phyloP scores from a whole-genome alignment of 2,797 vertebrate species.

The Eospalax fontanierii region DNA sequence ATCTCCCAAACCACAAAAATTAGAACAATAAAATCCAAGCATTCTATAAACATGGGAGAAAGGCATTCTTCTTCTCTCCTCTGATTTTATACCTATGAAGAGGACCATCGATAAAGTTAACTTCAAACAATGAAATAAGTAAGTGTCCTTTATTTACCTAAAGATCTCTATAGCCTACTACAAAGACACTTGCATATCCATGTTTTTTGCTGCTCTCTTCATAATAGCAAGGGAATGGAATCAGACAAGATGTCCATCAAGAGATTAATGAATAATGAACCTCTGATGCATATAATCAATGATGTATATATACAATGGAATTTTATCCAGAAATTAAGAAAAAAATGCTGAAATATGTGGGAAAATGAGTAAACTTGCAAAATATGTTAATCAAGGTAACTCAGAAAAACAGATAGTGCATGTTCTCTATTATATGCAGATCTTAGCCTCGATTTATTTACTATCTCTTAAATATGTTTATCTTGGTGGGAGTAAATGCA shows the following conservation, averaged over 20 bases:
- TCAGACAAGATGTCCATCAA: neutral
- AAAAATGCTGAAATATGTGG: neutral
- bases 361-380: neutral
- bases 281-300: neutral
- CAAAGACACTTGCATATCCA: neutral
- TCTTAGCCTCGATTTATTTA: neutral
- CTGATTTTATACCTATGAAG: neutral
- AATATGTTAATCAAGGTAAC: no score
- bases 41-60: neutral
- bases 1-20: neutral
- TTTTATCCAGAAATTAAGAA: neutral
- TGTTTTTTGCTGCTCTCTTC: neutral
- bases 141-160: neutral
- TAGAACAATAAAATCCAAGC: neutral
- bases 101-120: neutral
- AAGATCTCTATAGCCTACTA: neutral
- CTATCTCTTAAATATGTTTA: neutral
- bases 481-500: neutral
- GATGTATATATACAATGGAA: neutral
- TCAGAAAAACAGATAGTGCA: neutral
- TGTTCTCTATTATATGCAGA: neutral
- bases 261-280: neutral
- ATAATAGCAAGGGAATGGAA: neutral
- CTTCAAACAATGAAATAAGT: slow-evolving; percentile 22
- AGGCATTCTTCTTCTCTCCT: neutral